A percentile compares a stretch with the other conserved stretches of the same genome.
These are phyloP conservation scores for Myrmecophaga tridactyla DNA, from an alignment of 2,113 vertebrate genomes.

Conservation along the genomic window DNA sequence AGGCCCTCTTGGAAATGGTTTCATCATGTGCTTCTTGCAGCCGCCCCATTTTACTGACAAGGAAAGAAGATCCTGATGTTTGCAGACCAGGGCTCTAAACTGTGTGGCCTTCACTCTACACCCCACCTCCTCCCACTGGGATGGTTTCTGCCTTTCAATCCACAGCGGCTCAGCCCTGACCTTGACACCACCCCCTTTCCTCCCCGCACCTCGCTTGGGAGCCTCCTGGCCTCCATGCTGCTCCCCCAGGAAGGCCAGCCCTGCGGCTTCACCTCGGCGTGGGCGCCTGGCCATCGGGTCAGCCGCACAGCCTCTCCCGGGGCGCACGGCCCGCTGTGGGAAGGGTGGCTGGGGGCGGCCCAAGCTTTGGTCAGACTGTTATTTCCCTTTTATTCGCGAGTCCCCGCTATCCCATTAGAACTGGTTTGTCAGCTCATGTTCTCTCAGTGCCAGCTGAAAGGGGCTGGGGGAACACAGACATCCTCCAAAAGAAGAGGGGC, in stretches of 20 bases:
- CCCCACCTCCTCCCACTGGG: background rate
- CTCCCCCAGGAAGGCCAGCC: background rate
- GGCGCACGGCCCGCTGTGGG: too few species aligned
- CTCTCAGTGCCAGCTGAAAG: background rate
- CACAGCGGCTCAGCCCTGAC: too few species aligned
- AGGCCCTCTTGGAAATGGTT: background rate
- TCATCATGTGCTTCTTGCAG: too few species aligned
- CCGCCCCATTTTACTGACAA: background rate
- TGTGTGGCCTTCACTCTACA: accelerated
- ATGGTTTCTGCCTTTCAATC: background rate
- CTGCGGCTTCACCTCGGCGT: background rate
- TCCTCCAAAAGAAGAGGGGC: background rate
- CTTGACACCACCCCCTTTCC: background rate
- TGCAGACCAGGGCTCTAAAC: background rate
- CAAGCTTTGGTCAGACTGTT: background rate
- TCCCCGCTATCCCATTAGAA: background rate
- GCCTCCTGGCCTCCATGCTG: too few species aligned
- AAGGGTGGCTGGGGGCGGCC: background rate
- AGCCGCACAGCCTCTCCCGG: too few species aligned
- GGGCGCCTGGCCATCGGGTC: background rate
- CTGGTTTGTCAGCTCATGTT: too few species aligned
- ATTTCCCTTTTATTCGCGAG: background rate
- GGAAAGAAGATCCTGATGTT: background rate
- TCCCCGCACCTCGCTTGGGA: background rate
- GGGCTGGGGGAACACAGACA: background rate